Evolutionary conservation across 2,113 vertebrate genomes (phyloP).

Genomic region (Rhynchopsitta pachyrhyncha): DNA sequence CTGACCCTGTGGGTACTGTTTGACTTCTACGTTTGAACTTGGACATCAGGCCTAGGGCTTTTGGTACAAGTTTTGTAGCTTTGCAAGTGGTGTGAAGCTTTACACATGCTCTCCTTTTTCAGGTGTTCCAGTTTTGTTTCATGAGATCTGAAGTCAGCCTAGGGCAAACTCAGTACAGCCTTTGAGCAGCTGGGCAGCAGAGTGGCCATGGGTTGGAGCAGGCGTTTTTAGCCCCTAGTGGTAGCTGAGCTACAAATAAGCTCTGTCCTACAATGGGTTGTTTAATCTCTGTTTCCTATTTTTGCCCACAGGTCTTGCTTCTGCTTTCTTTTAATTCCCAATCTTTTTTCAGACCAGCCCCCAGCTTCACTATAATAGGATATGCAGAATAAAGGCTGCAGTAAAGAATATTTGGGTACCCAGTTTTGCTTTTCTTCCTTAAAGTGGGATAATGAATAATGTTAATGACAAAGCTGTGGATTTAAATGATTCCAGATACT

Average conservation of each 20-base stretch:
- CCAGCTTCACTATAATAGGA: neutral
- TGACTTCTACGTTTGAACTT: neutral
- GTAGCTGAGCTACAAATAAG: slow-evolving; percentile 47
- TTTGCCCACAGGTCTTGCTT: slow-evolving; percentile 28
- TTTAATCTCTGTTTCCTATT: slow-evolving; percentile 57
- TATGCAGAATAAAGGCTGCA: neutral
- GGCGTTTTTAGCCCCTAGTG: neutral
- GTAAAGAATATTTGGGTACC: neutral
- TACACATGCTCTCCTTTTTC: neutral
- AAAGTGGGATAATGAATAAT: neutral
- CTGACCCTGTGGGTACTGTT: neutral
- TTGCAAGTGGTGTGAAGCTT: neutral
- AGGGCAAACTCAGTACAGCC: neutral
- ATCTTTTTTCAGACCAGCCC: neutral
- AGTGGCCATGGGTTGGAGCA: neutral
- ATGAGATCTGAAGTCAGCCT: neutral
- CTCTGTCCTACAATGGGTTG: slow-evolving; percentile 45
- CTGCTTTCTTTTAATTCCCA: slow-evolving; percentile 1
- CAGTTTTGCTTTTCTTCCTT: neutral
- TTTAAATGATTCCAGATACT: neutral
- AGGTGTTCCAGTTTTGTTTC: neutral
- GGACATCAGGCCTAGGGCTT: neutral
- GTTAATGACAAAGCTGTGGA: neutral
- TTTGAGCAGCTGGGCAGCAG: neutral
- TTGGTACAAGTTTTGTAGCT: neutral